A percentile compares a stretch with the other conserved stretches of the same genome.
Conservation (phyloP, 1,140 invertebrate genomes). For the silkworm (Bombyx mori) region DNA sequence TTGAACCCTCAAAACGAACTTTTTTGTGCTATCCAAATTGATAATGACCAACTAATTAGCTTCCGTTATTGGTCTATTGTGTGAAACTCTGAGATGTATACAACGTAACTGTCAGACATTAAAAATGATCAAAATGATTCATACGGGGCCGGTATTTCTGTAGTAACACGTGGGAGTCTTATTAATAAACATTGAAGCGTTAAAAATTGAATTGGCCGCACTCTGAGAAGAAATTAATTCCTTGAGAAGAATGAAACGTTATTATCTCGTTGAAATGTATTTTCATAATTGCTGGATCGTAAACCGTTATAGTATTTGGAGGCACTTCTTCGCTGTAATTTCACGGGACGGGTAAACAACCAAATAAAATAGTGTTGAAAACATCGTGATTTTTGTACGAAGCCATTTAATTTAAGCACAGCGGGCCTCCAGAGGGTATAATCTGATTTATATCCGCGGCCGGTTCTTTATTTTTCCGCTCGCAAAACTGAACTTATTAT, state of each 20-base stretch:
- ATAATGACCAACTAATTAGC: too few species aligned
- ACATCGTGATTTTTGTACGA: constrained; percentile 40
- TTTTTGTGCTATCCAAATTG: too few species aligned
- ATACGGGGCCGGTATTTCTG: neutral
- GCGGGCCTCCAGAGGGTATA: constrained; percentile 29
- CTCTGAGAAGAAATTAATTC: too few species aligned
- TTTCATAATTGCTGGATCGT: constrained; percentile 1
- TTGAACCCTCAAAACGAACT: too few species aligned
- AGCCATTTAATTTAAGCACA: constrained; percentile 40
- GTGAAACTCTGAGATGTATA: neutral
- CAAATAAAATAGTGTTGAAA: constrained; percentile 31
- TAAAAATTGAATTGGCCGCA: neutral
- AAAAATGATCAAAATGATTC: constrained; percentile 1
- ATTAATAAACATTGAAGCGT: constrained; percentile 2
- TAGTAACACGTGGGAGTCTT: constrained; percentile 1
- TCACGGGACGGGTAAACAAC: constrained; percentile 20
- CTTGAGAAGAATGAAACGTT: neutral
- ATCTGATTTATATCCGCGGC: constrained; percentile 49
- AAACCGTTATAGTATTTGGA: constrained; percentile 3
- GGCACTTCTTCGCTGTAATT: neutral
- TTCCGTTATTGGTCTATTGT: too few species aligned
- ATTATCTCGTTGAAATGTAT: constrained; percentile 3
- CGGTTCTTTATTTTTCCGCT: constrained; percentile 30
- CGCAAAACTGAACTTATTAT: neutral
- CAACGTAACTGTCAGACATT: constrained; percentile 1